Conservation (phyloP, 2,113 vertebrate species). For the Malurus elegans region DNA sequence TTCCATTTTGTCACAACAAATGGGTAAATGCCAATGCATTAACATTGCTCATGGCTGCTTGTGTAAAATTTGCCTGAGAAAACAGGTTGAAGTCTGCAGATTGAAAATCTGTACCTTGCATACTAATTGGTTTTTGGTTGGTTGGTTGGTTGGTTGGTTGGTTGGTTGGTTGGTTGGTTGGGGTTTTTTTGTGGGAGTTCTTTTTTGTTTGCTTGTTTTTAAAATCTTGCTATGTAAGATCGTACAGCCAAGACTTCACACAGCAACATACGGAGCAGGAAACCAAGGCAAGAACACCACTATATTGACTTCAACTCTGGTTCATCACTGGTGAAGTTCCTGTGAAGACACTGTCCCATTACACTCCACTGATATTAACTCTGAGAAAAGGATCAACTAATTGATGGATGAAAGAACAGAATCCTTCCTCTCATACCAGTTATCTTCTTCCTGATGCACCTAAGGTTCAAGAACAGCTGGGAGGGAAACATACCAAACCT, state of each 20-base stretch:
- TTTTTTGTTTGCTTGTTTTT: neutral
- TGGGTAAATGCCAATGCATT: neutral
- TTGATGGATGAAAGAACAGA: neutral
- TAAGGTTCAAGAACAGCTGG: neutral
- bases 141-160: neutral
- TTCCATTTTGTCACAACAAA: neutral
- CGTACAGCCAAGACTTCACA: neutral
- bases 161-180: neutral
- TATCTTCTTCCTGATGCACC: neutral
- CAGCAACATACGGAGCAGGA: neutral
- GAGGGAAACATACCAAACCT: neutral
- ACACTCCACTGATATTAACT: neutral
- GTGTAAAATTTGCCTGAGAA: neutral
- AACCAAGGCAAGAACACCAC: neutral
- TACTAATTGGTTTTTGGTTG: neutral
- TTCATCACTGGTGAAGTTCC: neutral
- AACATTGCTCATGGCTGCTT: neutral
- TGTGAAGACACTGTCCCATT: neutral
- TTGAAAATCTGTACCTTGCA: neutral
- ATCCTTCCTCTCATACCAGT: neutral
- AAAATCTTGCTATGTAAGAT: neutral
- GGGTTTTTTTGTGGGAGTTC: neutral
- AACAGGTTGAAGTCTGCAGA: neutral
- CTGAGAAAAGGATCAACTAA: neutral
- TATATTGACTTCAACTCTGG: neutral